Conservation (phyloP, 2,797 vertebrate genomes). For the Pseudochaenichthys georgianus region DNA sequence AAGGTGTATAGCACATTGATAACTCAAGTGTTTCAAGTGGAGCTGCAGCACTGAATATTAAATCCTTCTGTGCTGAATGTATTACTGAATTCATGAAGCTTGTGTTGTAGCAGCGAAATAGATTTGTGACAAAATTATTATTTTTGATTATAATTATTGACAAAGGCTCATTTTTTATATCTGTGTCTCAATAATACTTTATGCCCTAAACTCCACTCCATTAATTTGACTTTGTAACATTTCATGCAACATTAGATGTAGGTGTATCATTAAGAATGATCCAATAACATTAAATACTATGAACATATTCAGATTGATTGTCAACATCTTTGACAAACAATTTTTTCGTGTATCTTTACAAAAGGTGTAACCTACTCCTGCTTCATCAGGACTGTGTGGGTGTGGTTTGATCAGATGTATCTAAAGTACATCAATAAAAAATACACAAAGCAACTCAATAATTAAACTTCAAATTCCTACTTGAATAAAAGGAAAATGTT, state of each 20-base stretch:
- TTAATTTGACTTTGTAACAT: not conserved
- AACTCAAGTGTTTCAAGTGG: constrained; percentile 47
- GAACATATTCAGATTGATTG: not conserved
- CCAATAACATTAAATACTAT: not conserved
- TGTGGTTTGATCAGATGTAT: not conserved
- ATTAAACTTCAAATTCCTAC: not conserved
- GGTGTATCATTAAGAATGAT: not conserved
- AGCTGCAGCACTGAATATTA: constrained; percentile 29
- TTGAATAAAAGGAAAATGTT: no score
- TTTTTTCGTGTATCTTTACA: not conserved
- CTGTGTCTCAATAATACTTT: not conserved
- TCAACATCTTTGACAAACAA: not conserved
- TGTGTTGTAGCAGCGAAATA: constrained; percentile 3
- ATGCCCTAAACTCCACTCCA: not conserved
- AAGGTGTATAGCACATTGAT: constrained; percentile 37
- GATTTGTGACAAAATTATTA: constrained; percentile 2
- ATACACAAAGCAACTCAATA: not conserved
- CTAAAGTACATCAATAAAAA: not conserved
- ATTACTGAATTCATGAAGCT: constrained; percentile 7
- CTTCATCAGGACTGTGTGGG: not conserved
- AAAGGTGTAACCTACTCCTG: not conserved
- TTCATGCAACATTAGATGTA: not conserved
- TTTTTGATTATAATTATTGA: not conserved
- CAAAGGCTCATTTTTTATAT: not conserved
- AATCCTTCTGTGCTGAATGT: constrained; percentile 15